phyloP scores from a whole-genome alignment of 2,797 vertebrate genomes.

The Macroramphosus scolopax region DNA sequence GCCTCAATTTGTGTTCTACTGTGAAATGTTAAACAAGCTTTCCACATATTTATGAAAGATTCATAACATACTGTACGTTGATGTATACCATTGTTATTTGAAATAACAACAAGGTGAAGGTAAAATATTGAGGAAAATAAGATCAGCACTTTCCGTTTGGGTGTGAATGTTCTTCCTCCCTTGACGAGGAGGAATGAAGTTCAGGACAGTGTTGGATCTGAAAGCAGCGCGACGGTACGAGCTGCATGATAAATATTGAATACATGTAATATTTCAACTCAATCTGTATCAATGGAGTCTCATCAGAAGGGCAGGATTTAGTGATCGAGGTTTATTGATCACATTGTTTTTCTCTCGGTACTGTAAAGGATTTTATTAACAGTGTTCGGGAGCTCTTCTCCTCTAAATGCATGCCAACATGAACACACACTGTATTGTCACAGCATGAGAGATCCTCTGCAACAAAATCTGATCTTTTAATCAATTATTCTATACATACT shows the following conservation, averaged over 20 bases:
- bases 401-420: conserved; percentile 73
- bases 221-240: conserved; percentile 29
- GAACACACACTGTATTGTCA: conserved; percentile 52
- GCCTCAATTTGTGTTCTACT: conserved; percentile 21
- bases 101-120: too few relatives aligned
- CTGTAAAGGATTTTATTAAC: conserved; percentile 44
- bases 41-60: too few relatives aligned
- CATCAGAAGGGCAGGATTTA: conserved; percentile 40
- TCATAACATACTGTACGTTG: conserved; percentile 1
- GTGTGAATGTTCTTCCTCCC: conserved; percentile 21
- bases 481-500: conserved; percentile 68
- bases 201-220: conserved; percentile 22
- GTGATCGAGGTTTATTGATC: conserved; percentile 45
- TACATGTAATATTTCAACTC: conserved; percentile 53
- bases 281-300: conserved; percentile 46
- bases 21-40: conserved; percentile 21
- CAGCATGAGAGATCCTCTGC: conserved; percentile 62
- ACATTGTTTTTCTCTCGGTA: conserved; percentile 44
- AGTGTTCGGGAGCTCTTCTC: conserved; percentile 42
- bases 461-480: conserved; percentile 47
- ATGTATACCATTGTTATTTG: neutral
- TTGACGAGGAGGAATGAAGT: conserved; percentile 11
- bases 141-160: conserved; percentile 9
- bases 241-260: conserved; percentile 58
- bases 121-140: too few relatives aligned